Base-by-base conservation (phyloP, 1,140 invertebrate genomes). In the Portunus trituberculatus region DNA sequence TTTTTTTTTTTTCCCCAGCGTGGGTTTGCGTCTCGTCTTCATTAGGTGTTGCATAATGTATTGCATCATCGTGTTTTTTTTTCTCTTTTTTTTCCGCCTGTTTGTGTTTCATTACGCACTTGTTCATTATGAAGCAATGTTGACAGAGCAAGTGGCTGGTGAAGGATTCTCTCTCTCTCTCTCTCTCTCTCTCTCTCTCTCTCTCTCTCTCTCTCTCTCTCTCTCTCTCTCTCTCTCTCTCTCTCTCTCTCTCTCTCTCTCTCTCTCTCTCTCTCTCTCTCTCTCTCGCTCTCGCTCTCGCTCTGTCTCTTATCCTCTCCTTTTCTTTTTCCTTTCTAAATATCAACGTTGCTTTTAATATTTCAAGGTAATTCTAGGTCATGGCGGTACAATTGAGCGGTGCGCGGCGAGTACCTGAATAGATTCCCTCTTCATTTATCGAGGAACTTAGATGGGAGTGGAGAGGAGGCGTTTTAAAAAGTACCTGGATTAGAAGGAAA, bases 211-310 rank as follows among this genome's bases (percentile, higher is more conserved):
- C 84, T 87, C 84, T 87, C 84, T 87, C 84, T 87, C 84, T 87
- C 84, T 87, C 84, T 87, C 84, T 87, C 84, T 87, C 84, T 87
- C 87, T 88, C 87, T 88, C 87, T 88, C 87, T 88, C 87, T 88
- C 87, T 87, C 87, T 88, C 87, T 88, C 87, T 88, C 87, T 88
- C 87, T 76, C 67, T 76, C 67, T 76, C 67, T n/a, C 25, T n/a
- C 25, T n/a, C 25, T n/a, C 20, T n/a, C n/a, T 76, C n/a, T n/a
- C 67, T n/a, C 67, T 76, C 67, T n/a, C 67, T 76, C 67, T 76
- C 67, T 76, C 20, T 76, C 67, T 76, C 48, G 6, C 48, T 52
- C 48, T 52, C 48, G n/a, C n/a, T n/a, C n/a, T n/a, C n/a, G n/a
- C n/a, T n/a, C n/a, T n/a, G 10, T n/a, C 67, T 76, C 67, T n/a